Evolutionary conservation across 2,113 vertebrate species (phyloP).

Genomic region (Anarhynchus alexandrinus): DNA sequence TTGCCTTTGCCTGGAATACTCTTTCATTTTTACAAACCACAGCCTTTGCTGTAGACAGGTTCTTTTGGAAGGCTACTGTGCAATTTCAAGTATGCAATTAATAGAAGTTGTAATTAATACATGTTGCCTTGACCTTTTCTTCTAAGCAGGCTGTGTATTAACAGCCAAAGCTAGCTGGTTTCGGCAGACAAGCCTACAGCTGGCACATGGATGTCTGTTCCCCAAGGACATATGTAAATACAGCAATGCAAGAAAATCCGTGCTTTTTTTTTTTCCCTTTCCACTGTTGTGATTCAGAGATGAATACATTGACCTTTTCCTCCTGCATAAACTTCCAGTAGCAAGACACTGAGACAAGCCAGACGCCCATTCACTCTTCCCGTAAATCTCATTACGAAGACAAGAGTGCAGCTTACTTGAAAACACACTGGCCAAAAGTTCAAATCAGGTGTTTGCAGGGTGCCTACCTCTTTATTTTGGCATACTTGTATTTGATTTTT

Average conservation of each 20-base stretch:
- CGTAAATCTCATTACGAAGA: not conserved
- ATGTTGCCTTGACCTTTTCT: slow-evolving; percentile 27
- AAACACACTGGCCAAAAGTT: not conserved
- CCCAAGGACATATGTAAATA: slow-evolving; percentile 42
- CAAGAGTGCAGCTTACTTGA: not conserved
- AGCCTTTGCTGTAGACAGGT: not conserved
- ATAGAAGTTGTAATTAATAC: not conserved
- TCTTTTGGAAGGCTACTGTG: not conserved
- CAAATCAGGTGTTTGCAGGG: not conserved
- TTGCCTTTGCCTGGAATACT: not conserved
- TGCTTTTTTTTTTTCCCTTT: not conserved
- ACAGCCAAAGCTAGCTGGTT: not conserved
- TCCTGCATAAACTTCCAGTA: not conserved
- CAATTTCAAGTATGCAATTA: not conserved
- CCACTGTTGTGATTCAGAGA: not conserved
- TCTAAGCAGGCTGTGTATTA: not conserved
- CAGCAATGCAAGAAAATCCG: not conserved
- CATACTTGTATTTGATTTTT: not conserved
- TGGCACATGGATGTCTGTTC: not conserved
- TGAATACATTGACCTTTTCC: slow-evolving; percentile 49
- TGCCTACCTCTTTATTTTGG: not conserved
- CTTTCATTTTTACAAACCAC: not conserved
- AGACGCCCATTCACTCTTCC: not conserved
- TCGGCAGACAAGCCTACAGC: not conserved
- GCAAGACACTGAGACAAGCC: not conserved